These are phyloP conservation scores for Anoplius nigerrimus DNA, from an alignment of 2,888 invertebrate genomes.

Conservation along the genomic window DNA sequence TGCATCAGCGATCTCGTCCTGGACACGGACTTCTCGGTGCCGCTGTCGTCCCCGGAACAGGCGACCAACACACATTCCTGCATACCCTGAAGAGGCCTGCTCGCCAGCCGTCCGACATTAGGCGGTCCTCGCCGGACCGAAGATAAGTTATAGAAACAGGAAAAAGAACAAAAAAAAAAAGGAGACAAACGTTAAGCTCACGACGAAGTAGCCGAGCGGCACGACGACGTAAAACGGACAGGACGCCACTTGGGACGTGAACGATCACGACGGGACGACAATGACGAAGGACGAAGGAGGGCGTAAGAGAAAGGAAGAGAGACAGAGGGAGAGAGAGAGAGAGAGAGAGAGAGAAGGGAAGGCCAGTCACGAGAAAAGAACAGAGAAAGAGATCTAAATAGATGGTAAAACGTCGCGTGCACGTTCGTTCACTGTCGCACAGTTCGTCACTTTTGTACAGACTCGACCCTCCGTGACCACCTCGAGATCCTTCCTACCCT, in stretches of 20 bases:
- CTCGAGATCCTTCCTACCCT: not conserved
- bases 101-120: slow-evolving; percentile 42
- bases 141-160: slow-evolving; percentile 54
- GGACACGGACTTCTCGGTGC: slow-evolving; percentile 87
- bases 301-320: not conserved
- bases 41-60: slow-evolving; percentile 81
- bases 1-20: slow-evolving; percentile 90
- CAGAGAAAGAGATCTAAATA: not conserved
- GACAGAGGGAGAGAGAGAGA: not conserved
- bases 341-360: not conserved
- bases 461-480: slow-evolving; percentile 34
- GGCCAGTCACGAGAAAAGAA: not conserved
- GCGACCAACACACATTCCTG: slow-evolving; percentile 78
- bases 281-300: not conserved
- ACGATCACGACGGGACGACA: too few species aligned
- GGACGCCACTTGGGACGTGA: too few species aligned
- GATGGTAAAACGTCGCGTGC: slow-evolving; percentile 19
- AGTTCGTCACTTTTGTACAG: slow-evolving; percentile 56
- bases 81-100: slow-evolving; percentile 66
- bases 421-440: slow-evolving; percentile 13
- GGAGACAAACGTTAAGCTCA: slow-evolving; percentile 35
- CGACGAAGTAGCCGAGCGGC: slow-evolving; percentile 5
- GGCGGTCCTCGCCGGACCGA: slow-evolving; percentile 49
- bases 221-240: too few species aligned
- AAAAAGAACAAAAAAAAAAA: too few species aligned